Evolutionary conservation across 2,888 invertebrate species (phyloP).

Genomic region (Monopis laevigella): DNA sequence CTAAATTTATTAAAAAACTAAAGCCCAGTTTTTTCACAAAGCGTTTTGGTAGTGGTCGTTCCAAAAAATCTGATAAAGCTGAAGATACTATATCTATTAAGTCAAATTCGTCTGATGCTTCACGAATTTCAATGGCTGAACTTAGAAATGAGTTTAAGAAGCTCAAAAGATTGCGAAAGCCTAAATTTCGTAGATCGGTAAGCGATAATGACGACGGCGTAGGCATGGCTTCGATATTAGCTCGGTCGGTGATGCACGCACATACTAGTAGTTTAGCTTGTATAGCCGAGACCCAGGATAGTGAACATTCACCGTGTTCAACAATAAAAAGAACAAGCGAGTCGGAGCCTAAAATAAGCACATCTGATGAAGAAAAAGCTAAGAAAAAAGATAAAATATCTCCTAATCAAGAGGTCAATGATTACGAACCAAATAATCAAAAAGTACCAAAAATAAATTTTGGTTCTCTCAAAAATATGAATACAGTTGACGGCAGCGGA

Average conservation of each 20-base stretch:
- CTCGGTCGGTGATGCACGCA: slow-evolving; percentile 70
- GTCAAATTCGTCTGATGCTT: slow-evolving; percentile 59
- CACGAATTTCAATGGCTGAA: slow-evolving; percentile 49
- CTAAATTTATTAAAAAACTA: slow-evolving; percentile 68
- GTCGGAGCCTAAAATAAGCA: slow-evolving; percentile 42
- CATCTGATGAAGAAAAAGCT: slow-evolving; percentile 34
- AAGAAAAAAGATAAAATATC: slow-evolving; percentile 13
- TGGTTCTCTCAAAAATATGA: slow-evolving; percentile 46
- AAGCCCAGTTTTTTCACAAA: slow-evolving; percentile 69
- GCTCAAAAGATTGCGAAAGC: slow-evolving; percentile 49
- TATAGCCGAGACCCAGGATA: slow-evolving; percentile 65
- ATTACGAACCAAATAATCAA: slow-evolving; percentile 18
- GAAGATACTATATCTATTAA: slow-evolving; percentile 60
- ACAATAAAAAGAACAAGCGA: slow-evolving; percentile 49
- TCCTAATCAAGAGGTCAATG: slow-evolving; percentile 6
- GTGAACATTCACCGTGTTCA: slow-evolving; percentile 48
- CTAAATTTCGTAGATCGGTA: slow-evolving; percentile 39
- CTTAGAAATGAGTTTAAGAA: slow-evolving; percentile 52
- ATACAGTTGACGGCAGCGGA: slow-evolving; percentile 25
- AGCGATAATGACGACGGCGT: slow-evolving; percentile 53
- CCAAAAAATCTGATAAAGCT: slow-evolving; percentile 58
- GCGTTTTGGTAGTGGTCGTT: slow-evolving; percentile 68
- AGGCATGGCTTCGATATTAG: slow-evolving; percentile 73
- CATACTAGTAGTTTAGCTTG: slow-evolving; percentile 67
- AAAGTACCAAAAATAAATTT: slow-evolving; percentile 42